A percentile compares a stretch with the other conserved stretches of the same genome.
Evolutionary conservation across 2,888 invertebrate genomes (phyloP).

Genomic region (Pachydiplax longipennis): DNA sequence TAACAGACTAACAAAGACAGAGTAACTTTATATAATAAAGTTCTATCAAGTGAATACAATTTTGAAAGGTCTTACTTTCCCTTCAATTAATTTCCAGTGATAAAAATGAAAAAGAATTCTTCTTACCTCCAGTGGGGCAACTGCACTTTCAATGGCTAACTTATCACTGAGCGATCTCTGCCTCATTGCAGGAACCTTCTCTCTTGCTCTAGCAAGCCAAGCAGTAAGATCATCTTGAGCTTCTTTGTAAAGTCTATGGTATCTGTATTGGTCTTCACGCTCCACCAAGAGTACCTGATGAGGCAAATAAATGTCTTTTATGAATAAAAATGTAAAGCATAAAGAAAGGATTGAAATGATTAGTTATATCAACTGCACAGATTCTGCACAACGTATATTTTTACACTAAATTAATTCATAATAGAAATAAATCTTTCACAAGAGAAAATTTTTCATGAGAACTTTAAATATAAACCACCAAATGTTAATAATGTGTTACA

Average conservation of each 20-base stretch:
- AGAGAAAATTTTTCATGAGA: background rate
- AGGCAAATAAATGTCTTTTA: background rate
- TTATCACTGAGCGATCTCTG: slow-evolving; percentile 86
- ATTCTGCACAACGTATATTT: no score
- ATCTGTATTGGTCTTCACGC: slow-evolving; percentile 85
- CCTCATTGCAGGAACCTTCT: slow-evolving; percentile 87
- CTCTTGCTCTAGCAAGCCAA: slow-evolving; percentile 87
- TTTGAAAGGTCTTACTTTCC: no score
- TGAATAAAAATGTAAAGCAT: no score
- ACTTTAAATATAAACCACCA: background rate
- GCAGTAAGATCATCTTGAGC: slow-evolving; percentile 88
- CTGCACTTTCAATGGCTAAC: slow-evolving; percentile 86
- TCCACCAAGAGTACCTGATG: slow-evolving; percentile 72
- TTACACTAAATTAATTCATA: background rate
- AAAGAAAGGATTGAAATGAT: no score
- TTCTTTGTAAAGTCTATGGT: slow-evolving; percentile 89
- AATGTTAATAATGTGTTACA: background rate
- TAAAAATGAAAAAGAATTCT: background rate
- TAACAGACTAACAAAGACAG: no score
- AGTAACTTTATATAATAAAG: no score
- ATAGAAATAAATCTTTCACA: background rate
- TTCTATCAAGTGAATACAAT: no score
- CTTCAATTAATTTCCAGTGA: no score
- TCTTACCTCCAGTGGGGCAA: slow-evolving; percentile 76
- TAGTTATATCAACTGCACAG: no score